These are phyloP conservation scores for Mormyrus proboscirostris DNA, from an alignment of 2,797 vertebrate species.

Conservation along the genomic window DNA sequence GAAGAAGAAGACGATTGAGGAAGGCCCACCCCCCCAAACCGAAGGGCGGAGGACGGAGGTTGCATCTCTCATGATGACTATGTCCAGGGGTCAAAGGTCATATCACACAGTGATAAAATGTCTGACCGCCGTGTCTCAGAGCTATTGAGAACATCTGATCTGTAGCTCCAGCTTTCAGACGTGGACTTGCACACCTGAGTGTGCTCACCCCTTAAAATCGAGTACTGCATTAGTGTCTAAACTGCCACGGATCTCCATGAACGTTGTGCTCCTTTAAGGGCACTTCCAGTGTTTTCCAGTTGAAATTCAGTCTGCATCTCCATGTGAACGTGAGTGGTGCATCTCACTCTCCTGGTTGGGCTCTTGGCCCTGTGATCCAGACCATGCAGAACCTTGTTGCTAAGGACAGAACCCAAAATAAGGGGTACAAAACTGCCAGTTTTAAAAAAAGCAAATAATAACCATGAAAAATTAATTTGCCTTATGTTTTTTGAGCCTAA, in stretches of 20 bases:
- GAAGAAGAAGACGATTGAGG: constrained; percentile 72
- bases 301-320: constrained; percentile 13
- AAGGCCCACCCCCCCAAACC: background rate
- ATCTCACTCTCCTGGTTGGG: constrained; percentile 22
- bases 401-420: constrained; percentile 23
- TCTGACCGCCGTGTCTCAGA: background rate
- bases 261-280: constrained; percentile 36
- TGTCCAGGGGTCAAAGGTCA: background rate
- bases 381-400: constrained; percentile 22
- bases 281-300: background rate
- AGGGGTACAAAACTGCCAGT: background rate
- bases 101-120: background rate
- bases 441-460: background rate
- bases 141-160: constrained; percentile 20
- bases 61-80: background rate
- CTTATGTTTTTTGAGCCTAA: background rate
- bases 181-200: constrained; percentile 31
- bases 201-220: constrained; percentile 17
- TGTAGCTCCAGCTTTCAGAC: constrained; percentile 26
- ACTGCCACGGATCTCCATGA: constrained; percentile 18
- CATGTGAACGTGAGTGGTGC: constrained; percentile 33
- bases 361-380: background rate
- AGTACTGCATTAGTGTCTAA: constrained; percentile 33
- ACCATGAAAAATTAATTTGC: background rate
- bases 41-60: background rate